Evolutionary conservation across 2,797 vertebrate species (phyloP), one percentile per base, ranked within the genome.

Genomic region (Huso huso): DNA sequence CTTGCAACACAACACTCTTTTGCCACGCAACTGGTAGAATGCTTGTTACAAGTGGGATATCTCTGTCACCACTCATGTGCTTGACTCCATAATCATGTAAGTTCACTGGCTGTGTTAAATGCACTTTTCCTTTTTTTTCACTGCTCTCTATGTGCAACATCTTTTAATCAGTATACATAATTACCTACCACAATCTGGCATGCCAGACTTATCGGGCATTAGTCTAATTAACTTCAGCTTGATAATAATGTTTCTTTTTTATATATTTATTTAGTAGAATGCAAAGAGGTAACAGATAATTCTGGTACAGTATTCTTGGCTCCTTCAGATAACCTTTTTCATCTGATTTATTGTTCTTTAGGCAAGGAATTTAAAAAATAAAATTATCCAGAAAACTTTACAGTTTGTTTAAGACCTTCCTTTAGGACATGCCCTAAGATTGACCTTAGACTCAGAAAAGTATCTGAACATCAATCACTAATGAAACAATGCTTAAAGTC

Each of bases 201-300:
- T 85, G 76, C 78, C 86, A 90, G 87, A 87, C 87, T 87, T 87
- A 86, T 83, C 84, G 76, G 86, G 82, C 82, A 87, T 90, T 86
- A 88, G 86, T 84, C 82, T 89, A 89, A 92, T 91, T 91, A 90
- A 83, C 81, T 83, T 81, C 86, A 88, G 85, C 78, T 80, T 79
- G 82, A 89, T 88, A 86, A 90, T 88, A 83, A 85, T 89, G 87
- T 84, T 71, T 71, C 72, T 69, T 67, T 73, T 51, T 74, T 71
- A 66, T 64, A 62, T 69, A 72, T 71, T 49, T 70, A 61, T 76
- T 74, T 51, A 67, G 51, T 66, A 60, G 10, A 6, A 58, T 58
- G 55, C 55, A 11, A 58, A 48, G 48, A 66, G 6, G 13, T 12
- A 48, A 57, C 53, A 49, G 4, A 57, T 70, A 65, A 73, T 37